Percentiles rank a stretch among this genome's conserved stretches.
These are phyloP conservation scores for Polyommatus iphigenia DNA, from an alignment of 2,888 invertebrate genomes.

Conservation along the genomic window DNA sequence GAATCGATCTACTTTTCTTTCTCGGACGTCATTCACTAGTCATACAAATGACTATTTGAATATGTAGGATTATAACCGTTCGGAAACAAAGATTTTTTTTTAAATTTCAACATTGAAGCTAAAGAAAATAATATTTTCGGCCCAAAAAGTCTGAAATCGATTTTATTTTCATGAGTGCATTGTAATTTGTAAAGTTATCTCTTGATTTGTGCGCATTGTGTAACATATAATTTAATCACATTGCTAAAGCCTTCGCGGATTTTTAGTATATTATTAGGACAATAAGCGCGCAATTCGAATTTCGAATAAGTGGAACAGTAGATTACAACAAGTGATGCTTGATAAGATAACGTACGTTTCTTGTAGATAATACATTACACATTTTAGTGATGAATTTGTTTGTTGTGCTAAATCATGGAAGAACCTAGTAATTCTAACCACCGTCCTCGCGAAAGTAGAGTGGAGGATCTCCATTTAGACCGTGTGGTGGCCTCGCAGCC, in stretches of 20 bases:
- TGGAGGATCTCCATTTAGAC: constrained; percentile 76
- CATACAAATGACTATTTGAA: constrained; percentile 36
- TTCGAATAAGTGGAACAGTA: constrained; percentile 67
- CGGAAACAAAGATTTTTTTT: constrained; percentile 44
- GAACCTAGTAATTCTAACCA: constrained; percentile 47
- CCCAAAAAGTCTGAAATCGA: neutral
- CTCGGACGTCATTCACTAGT: neutral
- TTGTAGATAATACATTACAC: constrained; percentile 60
- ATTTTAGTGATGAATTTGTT: constrained; percentile 65
- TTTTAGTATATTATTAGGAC: neutral
- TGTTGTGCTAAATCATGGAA: constrained; percentile 52
- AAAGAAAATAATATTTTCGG: neutral
- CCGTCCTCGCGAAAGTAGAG: constrained; percentile 49
- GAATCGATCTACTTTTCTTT: constrained; percentile 35
- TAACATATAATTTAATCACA: neutral
- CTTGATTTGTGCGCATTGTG: neutral
- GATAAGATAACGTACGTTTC: constrained; percentile 74
- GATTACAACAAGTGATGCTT: constrained; percentile 68
- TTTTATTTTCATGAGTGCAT: neutral
- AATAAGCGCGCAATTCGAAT: constrained; percentile 64
- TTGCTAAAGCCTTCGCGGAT: neutral
- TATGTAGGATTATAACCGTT: constrained; percentile 49
- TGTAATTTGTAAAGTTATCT: neutral
- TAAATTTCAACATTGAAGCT: neutral
- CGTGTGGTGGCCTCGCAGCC: constrained; percentile 82